Base-by-base conservation (phyloP, 1,140 invertebrate species). In the Teleopsis dalmanni region DNA sequence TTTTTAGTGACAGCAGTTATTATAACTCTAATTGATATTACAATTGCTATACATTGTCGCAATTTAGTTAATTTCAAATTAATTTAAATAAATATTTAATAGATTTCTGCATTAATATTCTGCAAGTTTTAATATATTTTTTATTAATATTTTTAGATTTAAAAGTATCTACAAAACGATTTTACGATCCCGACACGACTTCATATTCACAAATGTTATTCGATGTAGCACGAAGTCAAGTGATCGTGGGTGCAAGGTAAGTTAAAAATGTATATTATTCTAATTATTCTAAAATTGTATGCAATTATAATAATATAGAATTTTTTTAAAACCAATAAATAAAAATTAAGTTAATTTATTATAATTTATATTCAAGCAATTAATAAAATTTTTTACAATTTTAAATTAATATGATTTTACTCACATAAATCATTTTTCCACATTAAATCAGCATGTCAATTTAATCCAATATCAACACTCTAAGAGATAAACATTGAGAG, bases 191-290 rank as follows among this genome's bases (percentile, higher is more conserved):
- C 33, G 79, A 77, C 43, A 81, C 84, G 50, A 80, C 78, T 27
- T 80, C 80, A 48, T 91, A 82, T 72, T 83, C 85, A 8, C 82
- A 87, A 72, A 72, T 91, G 59, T 72, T 88, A 19, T 89, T 91
- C 67, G 88, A 91, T 73, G 82, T 89, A 23, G 80, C 83, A 40
- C 81, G 85, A 61, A 83, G 87, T 65, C 87, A 91, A 72, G 74
- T 92, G 49, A 76, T 89, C 50, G 84, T 87, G 52, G 86, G 86
- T 47, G 84, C 85, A 48, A 81, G 85, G 85, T 88, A 74, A 78
- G 74, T 63, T 33, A 10, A n/a, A n/a, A n/a, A n/a, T n/a, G n/a
- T n/a, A n/a, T n/a, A n/a, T n/a, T n/a, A n/a, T n/a, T n/a, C n/a
- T n/a, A n/a, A n/a, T n/a, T n/a, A n/a, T n/a, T n/a, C n/a, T n/a